These are phyloP conservation scores for Dicaeum eximium DNA, from an alignment of 2,113 vertebrate genomes.

Conservation along the genomic window DNA sequence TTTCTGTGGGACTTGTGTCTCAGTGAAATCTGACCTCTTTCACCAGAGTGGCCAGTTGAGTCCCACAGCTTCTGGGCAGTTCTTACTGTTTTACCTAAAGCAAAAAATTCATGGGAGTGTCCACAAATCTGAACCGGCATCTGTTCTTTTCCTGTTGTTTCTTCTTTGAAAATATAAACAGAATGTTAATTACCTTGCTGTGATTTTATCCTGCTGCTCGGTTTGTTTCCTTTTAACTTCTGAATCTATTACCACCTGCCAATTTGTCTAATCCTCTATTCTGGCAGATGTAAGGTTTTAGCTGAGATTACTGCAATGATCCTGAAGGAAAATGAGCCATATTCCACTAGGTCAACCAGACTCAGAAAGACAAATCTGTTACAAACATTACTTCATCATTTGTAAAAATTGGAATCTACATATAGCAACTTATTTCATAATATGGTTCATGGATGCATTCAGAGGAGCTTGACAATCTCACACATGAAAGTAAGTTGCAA, in stretches of 20 bases:
- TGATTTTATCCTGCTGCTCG: slow-evolving; percentile 57
- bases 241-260: slow-evolving; percentile 61
- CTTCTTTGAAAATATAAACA: slow-evolving; percentile 61
- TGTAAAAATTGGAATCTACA: background rate
- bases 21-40: background rate
- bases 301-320: slow-evolving; percentile 13
- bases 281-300: slow-evolving; percentile 40
- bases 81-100: slow-evolving; percentile 29
- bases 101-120: slow-evolving; percentile 52
- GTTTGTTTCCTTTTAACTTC: slow-evolving; percentile 63
- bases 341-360: background rate
- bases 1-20: background rate
- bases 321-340: background rate
- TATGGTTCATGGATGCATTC: background rate
- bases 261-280: slow-evolving; percentile 61
- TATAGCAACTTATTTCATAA: background rate
- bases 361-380: background rate
- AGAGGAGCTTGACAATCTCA: background rate
- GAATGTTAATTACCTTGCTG: slow-evolving; percentile 63
- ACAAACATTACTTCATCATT: background rate
- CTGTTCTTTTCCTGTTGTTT: slow-evolving; percentile 61
- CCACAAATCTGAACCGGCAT: slow-evolving; percentile 39
- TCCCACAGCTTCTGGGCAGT: background rate
- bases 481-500: background rate
- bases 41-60: background rate